Evolutionary conservation across 2,888 invertebrate species (phyloP), one percentile per base, ranked within the genome.

Genomic region (Sisyra terminalis): DNA sequence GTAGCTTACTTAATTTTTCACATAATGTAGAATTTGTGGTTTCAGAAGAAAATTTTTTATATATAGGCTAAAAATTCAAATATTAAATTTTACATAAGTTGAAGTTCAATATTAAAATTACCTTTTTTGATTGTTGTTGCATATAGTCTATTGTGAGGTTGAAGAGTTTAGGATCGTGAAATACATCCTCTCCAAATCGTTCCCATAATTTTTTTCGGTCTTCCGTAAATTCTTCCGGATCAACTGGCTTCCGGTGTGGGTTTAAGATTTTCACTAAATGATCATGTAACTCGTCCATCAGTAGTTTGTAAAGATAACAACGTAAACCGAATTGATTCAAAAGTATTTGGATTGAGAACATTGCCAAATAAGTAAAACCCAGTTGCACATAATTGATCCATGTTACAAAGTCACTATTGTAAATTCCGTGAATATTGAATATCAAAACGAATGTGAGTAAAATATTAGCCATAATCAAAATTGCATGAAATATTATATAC

Each of bases 1-100:
- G n/a, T 9, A 42, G 24, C 18, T 42, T 34, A 29, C 30, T 40
- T 31, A 40, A 40, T n/a, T 40, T 16, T 9, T 30, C 29, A 10
- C 30, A 30, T 29, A 40, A 10, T 4, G 30, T 11, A 10, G 13
- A 13, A 16, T 40, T 29, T 13, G n/a, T 16, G 4, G 9, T 16
- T 13, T 15, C 16, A 2, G 9, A 15, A 11, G 3, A 3, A 24
- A n/a, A n/a, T n/a, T n/a, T n/a, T n/a, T n/a, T 24, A 5, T 24
- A 7, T 7, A 24, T 24, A 3, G 7, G 7, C 24, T 24, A 24
- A 24, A 24, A 24, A 24, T 5, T 24, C 7, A 24, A 24, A 24
- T 5, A 24, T 24, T 24, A 24, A 16, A 18, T 5, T 16, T 13
- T 9, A 4, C 2, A 16, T 18, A 13, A 13, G 10, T 36, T 13